A percentile compares a stretch with the other conserved stretches of the same genome.
Evolutionary conservation across 2,888 invertebrate species (phyloP).

Genomic region (Apodemia mormo): DNA sequence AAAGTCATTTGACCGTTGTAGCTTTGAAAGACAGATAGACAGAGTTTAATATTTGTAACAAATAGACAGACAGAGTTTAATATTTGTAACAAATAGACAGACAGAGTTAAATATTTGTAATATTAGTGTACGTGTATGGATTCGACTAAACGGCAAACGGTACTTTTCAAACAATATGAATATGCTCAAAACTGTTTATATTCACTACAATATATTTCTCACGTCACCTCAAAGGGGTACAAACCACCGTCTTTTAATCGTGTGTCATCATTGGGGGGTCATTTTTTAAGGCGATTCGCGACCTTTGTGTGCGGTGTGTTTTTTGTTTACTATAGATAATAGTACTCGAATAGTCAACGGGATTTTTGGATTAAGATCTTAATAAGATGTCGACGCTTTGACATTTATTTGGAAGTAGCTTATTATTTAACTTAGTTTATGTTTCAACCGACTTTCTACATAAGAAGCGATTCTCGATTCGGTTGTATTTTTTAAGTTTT

Average conservation of each 20-base stretch:
- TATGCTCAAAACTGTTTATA: background rate
- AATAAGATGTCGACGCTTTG: constrained; percentile 5
- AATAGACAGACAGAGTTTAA: no score
- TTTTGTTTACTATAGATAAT: constrained; percentile 18
- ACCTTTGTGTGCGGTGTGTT: constrained; percentile 20
- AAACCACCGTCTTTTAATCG: constrained; percentile 23
- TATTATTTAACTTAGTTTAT: no score
- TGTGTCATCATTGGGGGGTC: constrained; percentile 20
- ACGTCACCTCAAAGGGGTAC: constrained; percentile 21
- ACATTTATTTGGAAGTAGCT: background rate
- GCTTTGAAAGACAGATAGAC: no score
- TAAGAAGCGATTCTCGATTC: no score
- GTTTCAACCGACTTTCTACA: no score
- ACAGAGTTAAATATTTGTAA: no score
- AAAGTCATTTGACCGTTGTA: no score
- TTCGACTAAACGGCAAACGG: no score
- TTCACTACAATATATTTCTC: background rate
- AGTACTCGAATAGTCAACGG: constrained; percentile 56
- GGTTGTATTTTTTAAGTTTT: no score
- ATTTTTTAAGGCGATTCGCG: constrained; percentile 23
- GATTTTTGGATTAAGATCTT: constrained; percentile 31
- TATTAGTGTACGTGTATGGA: no score
- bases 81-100: no score
- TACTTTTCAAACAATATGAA: background rate
- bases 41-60: no score